phyloP scores from a whole-genome alignment of 2,797 vertebrate genomes.

The Poecile montanus region DNA sequence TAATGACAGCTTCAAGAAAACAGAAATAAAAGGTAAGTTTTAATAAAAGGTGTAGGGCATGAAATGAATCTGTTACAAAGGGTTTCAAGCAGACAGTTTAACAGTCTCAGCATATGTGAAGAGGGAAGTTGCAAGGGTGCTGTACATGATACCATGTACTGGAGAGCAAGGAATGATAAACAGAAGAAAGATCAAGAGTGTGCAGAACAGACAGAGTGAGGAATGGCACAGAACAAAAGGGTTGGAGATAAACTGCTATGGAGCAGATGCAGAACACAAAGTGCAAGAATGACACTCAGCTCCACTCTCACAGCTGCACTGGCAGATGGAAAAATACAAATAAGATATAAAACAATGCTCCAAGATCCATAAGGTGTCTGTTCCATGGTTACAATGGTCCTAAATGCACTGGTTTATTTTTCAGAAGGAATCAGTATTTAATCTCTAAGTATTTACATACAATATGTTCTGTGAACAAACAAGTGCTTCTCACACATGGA shows the following conservation, averaged over 20 bases:
- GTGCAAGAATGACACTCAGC: slow-evolving; percentile 52
- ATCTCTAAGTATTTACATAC: background rate
- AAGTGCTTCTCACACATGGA: background rate
- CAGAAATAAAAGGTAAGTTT: slow-evolving; percentile 20
- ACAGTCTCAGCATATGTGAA: background rate
- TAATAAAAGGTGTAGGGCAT: slow-evolving; percentile 2
- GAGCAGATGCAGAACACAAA: slow-evolving; percentile 62
- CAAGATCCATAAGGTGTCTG: slow-evolving; percentile 47
- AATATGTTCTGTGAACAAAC: background rate
- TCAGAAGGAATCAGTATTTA: slow-evolving; percentile 18
- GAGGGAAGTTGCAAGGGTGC: background rate
- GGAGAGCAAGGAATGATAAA: slow-evolving; percentile 41
- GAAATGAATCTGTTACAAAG: background rate
- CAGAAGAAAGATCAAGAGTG: slow-evolving; percentile 45
- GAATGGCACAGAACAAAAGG: slow-evolving; percentile 49
- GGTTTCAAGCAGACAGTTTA: background rate
- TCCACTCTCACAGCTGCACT: slow-evolving; percentile 59
- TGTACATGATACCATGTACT: background rate
- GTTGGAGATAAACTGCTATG: slow-evolving; percentile 46
- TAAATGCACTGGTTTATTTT: background rate
- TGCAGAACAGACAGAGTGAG: slow-evolving; percentile 49
- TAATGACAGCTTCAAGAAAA: background rate
- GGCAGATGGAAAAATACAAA: slow-evolving; percentile 65
- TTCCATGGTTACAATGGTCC: background rate
- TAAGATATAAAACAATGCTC: slow-evolving; percentile 50